Evolutionary conservation across 2,888 invertebrate genomes (phyloP).

Genomic region (Phyllotreta cruciferae): DNA sequence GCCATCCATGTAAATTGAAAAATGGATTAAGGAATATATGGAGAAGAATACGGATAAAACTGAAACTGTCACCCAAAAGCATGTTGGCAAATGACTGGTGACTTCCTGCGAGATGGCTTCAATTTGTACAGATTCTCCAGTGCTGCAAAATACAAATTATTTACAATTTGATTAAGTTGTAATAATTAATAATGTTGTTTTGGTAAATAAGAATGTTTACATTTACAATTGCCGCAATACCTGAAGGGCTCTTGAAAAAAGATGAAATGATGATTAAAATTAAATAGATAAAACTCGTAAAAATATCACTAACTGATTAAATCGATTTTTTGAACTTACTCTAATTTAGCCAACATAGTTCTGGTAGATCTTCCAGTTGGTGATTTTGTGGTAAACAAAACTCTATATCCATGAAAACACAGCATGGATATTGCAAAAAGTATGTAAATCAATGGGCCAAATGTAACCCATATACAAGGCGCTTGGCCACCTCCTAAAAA

Average conservation of each 20-base stretch:
- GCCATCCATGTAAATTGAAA: conserved; percentile 75
- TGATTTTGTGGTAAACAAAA: conserved; percentile 57
- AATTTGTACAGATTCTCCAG: conserved; percentile 72
- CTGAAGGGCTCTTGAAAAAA: too few relatives aligned
- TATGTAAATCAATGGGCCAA: conserved; percentile 70
- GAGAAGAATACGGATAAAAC: conserved; percentile 69
- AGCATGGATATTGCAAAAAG: conserved; percentile 70
- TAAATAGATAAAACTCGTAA: neutral
- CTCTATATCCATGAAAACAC: conserved; percentile 73
- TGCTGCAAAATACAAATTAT: conserved; percentile 65
- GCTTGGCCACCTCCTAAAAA: conserved; percentile 68
- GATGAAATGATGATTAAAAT: neutral
- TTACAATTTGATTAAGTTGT: too few relatives aligned
- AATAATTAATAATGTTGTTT: too few relatives aligned
- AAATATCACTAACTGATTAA: neutral
- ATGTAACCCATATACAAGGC: conserved; percentile 72
- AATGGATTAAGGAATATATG: conserved; percentile 72
- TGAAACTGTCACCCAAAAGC: conserved; percentile 74
- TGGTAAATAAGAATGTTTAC: neutral
- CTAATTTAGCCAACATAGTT: conserved; percentile 52
- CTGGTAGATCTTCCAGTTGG: conserved; percentile 54
- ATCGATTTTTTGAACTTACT: conserved; percentile 50
- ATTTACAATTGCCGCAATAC: too few relatives aligned
- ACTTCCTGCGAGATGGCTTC: conserved; percentile 67
- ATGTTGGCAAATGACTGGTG: conserved; percentile 66